A percentile compares a stretch with the other conserved stretches of the same genome.
These are phyloP conservation scores for Suricata suricatta DNA, from an alignment of 2,113 vertebrate genomes.

Conservation along the genomic window DNA sequence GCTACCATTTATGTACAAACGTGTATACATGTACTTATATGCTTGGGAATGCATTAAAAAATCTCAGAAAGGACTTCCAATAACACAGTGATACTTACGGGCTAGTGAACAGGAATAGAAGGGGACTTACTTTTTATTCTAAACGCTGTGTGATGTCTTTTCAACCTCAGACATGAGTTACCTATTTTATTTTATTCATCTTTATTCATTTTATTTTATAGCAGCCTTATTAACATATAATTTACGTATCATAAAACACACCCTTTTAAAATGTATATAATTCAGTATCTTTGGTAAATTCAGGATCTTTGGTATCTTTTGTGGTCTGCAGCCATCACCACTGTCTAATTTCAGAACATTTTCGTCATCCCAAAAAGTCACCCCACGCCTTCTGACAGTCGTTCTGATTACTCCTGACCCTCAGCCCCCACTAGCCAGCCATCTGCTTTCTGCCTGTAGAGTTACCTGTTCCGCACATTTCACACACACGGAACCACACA, in stretches of 20 bases:
- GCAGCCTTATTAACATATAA: neutral
- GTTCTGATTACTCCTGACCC: neutral
- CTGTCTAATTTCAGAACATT: neutral
- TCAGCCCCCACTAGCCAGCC: neutral
- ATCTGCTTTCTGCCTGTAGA: too few relatives aligned
- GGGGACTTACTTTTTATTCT: neutral
- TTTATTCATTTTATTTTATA: neutral
- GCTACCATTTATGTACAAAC: neutral
- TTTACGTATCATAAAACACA: neutral
- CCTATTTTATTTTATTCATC: neutral
- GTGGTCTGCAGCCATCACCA: neutral
- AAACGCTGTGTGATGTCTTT: neutral
- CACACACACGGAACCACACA: neutral
- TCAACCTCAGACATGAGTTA: neutral
- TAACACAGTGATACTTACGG: neutral
- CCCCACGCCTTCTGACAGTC: too few relatives aligned
- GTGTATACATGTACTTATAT: neutral
- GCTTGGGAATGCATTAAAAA: neutral
- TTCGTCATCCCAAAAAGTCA: neutral
- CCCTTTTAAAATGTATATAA: neutral
- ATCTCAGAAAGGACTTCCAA: neutral
- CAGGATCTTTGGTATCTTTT: too few relatives aligned
- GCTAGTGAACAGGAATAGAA: too few relatives aligned
- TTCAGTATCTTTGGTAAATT: neutral
- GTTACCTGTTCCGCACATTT: neutral